Base-by-base conservation (phyloP, 2,888 invertebrate genomes). In the Drosophila rellima region DNA sequence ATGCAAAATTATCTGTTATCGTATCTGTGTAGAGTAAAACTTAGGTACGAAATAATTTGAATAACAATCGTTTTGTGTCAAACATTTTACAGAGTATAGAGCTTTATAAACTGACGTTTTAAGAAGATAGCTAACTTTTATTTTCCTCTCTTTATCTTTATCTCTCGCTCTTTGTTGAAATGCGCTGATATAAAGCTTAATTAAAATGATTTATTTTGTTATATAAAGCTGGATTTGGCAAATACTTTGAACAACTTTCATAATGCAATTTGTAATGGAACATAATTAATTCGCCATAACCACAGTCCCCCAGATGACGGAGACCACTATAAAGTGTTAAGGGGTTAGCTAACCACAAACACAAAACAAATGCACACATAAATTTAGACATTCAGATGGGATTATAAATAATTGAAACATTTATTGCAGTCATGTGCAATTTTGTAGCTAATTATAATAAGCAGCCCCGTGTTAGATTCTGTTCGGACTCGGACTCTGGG, bases 361-460 rank as follows among this genome's bases (percentile, higher is more conserved):
- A 52, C 26, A 68, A 51, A 68, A 51, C 15, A 33, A 31, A 60
- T 31, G 62, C 47, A 45, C 7, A 31, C 45, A 45, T 18, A 29
- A 37, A 42, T 4, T 23, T 17, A 29, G 17, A 51, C 18, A 52
- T 42, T 55, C 29, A 47, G 45, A 39, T 55, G 50, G n/a, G 75
- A 75, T 82, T 82, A 84, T 78, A 81, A 81, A 82, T 87, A 87
- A 85, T 78, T 83, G 80, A 84, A 79, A 80, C 85, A 83, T 87
- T 86, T 86, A 87, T 86, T 86, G 87, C 85, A 85, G 81, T 84
- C 85, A 79, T 78, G 73, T 82, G 84, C 82, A 87, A 84, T 87
- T 78, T 84, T 79, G 81, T 72, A 71, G 78, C 86, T 86, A 86
- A 86, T 86, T 86, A 86, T 86, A 86, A 87, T 87, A 80, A 76